Evolutionary conservation across 2,113 vertebrate genomes (phyloP), one percentile per base, ranked within the genome.

Genomic region (Chaetodon trifascialis): DNA sequence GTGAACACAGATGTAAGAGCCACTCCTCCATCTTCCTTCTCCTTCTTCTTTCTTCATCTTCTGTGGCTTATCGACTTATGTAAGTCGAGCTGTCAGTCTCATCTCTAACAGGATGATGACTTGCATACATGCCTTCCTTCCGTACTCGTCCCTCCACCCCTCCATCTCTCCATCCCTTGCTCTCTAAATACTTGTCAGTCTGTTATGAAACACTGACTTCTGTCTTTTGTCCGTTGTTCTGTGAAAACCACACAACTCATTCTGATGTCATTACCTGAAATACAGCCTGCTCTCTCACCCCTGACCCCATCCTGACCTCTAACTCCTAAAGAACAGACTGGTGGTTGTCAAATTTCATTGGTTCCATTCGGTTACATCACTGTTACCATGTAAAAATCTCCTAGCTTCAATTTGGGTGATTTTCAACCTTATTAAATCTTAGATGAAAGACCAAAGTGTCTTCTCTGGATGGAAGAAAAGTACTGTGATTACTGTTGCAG

Each of bases 121-220:
- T 89, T 79, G 62, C 82, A 85, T 67, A 86, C 78, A 67, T 86
- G 76, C 76, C 76, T 87, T 84, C 80, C 68, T 82, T 77, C 75
- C 46, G 36, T 12, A 71, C 34, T 38, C 4, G 7, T 63, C 12
- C 36, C 67, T 51, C 34, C 73, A 21, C 59, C 46, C 40, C 49
- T 44, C 72, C 36, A 40, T 56, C 64, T 19, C 64, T 51, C 76
- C 62, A 81, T 85, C 72, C 65, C 76, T 72, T 21, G 11, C 85
- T 76, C 82, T 86, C 83, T 88, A 93, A 92, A 93, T 89, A 92
- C 66, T 56, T 88, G 83, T 92, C 90, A 82, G 85, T 69, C 59
- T 67, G 83, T 90, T 92, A 86, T 80, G 70, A 86, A 92, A 91
- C 65, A 19, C 73, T 5, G 56, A 85, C 66, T 38, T 81, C 85